Evolutionary conservation across 2,113 vertebrate species (phyloP).

Genomic region (Hyla sarda): DNA sequence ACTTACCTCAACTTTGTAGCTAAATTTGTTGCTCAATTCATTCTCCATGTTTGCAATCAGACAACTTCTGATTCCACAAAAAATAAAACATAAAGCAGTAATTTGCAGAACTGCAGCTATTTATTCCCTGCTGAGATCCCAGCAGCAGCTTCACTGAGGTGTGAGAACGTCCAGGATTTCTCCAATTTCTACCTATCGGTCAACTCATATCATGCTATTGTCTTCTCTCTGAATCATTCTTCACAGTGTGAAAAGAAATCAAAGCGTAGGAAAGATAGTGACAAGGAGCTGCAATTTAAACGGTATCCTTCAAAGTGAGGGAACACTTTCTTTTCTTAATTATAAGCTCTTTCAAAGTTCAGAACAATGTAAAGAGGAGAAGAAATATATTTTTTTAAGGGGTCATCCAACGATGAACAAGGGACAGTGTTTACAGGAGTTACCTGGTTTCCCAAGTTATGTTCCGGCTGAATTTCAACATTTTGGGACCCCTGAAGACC

Average conservation of each 20-base stretch:
- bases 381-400: neutral
- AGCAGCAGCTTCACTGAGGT: slow-evolving; percentile 1
- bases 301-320: neutral
- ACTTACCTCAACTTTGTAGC: neutral
- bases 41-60: neutral
- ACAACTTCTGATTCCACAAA: slow-evolving; percentile 4
- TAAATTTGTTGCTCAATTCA: neutral
- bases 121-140: slow-evolving; percentile 35
- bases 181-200: slow-evolving; percentile 42
- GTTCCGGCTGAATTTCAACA: too few relatives aligned
- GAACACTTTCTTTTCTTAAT: slow-evolving; percentile 39
- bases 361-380: neutral
- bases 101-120: slow-evolving; percentile 30
- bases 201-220: slow-evolving; percentile 28
- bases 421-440: too few relatives aligned
- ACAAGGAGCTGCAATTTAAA: slow-evolving; percentile 24
- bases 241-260: slow-evolving; percentile 43
- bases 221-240: slow-evolving; percentile 42
- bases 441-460: too few relatives aligned
- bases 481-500: too few relatives aligned
- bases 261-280: slow-evolving; percentile 14
- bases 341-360: slow-evolving; percentile 11
- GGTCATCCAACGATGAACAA: too few relatives aligned
- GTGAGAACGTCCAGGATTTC: slow-evolving; percentile 27
- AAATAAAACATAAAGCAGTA: neutral